Evolutionary conservation across 2,888 invertebrate species (phyloP).

Genomic region (Spodoptera exigua): DNA sequence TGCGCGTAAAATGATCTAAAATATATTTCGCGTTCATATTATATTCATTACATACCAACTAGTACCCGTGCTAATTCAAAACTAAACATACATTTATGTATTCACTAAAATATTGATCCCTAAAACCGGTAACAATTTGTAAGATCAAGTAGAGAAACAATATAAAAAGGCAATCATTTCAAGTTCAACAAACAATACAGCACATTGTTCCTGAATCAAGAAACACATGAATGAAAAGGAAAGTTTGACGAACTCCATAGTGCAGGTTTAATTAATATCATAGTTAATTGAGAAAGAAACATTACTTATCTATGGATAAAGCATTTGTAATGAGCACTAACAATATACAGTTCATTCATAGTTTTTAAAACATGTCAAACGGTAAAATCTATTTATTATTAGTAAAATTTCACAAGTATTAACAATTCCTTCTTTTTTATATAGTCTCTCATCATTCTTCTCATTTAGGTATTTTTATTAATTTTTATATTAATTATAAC

Average conservation of each 20-base stretch:
- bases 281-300: too few relatives aligned
- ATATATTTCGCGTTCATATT: conserved; percentile 43
- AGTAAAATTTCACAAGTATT: conserved; percentile 45
- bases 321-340: conserved; percentile 31
- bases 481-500: too few relatives aligned
- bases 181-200: conserved; percentile 5
- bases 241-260: conserved; percentile 4
- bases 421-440: conserved; percentile 48
- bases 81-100: conserved; percentile 42
- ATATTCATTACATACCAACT: conserved; percentile 51
- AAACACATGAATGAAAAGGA: conserved; percentile 18
- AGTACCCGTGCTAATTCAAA: conserved; percentile 57
- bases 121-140: conserved; percentile 54
- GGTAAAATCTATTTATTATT: conserved; percentile 33
- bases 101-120: conserved; percentile 57
- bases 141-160: conserved; percentile 15
- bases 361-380: conserved; percentile 45
- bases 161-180: conserved; percentile 3
- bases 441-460: conserved; percentile 33
- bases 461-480: not conserved
- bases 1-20: conserved; percentile 54
- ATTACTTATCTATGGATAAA: conserved; percentile 14
- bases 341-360: conserved; percentile 44
- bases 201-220: conserved; percentile 13
- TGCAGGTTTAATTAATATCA: conserved; percentile 1